phyloP scores from a whole-genome alignment of 2,113 vertebrate genomes.

The Coreoperca whiteheadi region DNA sequence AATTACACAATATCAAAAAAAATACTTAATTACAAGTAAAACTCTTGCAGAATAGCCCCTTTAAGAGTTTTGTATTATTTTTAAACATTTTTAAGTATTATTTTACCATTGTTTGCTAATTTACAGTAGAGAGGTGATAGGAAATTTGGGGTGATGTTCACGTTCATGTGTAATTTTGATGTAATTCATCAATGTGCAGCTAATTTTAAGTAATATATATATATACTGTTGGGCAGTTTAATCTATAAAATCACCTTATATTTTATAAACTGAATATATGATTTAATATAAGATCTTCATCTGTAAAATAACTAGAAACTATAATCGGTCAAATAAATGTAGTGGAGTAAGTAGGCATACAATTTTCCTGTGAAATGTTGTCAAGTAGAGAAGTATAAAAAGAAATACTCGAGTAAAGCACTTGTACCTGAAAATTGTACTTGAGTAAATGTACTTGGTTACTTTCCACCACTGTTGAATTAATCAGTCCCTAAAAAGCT shows the following conservation, averaged over 20 bases:
- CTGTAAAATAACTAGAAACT: not conserved
- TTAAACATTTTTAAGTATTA: not conserved
- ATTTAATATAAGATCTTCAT: not conserved
- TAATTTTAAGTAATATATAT: not conserved
- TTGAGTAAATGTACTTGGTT: not conserved
- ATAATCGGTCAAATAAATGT: not conserved
- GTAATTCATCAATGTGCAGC: not conserved
- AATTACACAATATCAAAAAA: too few relatives aligned
- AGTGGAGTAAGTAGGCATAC: not conserved
- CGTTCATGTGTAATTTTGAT: not conserved
- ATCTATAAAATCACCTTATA: not conserved
- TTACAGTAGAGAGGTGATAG: not conserved
- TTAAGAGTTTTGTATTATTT: not conserved
- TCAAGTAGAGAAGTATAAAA: not conserved
- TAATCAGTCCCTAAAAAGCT: not conserved
- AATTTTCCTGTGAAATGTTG: not conserved
- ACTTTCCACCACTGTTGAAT: not conserved
- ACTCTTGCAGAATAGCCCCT: not conserved
- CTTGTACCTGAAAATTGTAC: not conserved
- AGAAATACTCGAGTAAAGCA: not conserved
- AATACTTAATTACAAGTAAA: too few relatives aligned
- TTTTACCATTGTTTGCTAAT: not conserved
- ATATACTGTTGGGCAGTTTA: not conserved
- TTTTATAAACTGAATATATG: not conserved
- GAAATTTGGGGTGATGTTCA: not conserved